Base-by-base conservation (phyloP, 2,888 invertebrate genomes). In the Rotaria macrura region DNA sequence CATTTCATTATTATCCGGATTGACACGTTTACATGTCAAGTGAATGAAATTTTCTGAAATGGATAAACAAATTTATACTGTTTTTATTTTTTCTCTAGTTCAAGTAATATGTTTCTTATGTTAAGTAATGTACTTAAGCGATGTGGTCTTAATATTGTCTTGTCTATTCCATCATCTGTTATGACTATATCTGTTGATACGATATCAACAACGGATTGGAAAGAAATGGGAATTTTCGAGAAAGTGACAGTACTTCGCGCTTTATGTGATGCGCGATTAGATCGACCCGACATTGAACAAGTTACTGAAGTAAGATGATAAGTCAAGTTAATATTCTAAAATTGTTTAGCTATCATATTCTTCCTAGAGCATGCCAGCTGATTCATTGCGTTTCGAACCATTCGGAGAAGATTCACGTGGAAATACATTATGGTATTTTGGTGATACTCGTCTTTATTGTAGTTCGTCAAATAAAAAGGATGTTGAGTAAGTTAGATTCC, bases 381-480 rank as follows among this genome's bases (percentile, higher is more conserved):
- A 86, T 40, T 79, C 43, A 79, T n/a, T 86, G 38, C 84, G 86
- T 23, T 29, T 86, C 23, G 86, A 86, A 38, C 86, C 86, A 20
- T 65, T 84, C n/a, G 86, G 84, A 34, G 84, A 84, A 40, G 86
- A 86, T 84, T 84, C 86, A 14, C 72, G 38, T 1, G 86, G 84
- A 38, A 72, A 52, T 43, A 86, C 74, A 84, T n/a, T 86, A 23
- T 84, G 84, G 86, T 86, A 86, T 55, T 86, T 86, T 79, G 86
- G 86, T 43, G 86, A 86, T 52, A 47, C 84, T 17, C 72, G 86
- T 20, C 55, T 86, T 7, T 86, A 86, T 43, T 72, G 34, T 38
- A 54, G 84, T 20, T 38, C 65, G 20, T 20, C 34, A 12, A 34
- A 12, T 65, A 65, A 65, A 65, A 34, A n/a, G n/a, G n/a, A 65